Conservation (phyloP, 2,888 invertebrate species). For the Drosophila hamatofila region DNA sequence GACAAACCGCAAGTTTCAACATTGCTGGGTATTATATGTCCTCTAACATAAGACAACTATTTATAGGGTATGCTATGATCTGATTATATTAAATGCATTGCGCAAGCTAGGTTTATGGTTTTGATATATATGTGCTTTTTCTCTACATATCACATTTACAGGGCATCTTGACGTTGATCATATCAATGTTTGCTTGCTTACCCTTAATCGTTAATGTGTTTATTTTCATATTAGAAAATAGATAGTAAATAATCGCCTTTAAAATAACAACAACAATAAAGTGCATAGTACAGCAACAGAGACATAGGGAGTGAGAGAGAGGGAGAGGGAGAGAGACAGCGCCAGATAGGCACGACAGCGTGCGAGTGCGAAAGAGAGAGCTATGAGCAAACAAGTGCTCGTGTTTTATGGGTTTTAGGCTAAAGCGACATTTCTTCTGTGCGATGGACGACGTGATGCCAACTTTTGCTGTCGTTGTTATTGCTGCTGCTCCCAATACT, state of each 20-base stretch:
- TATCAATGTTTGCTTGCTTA: neutral
- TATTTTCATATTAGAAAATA: slow-evolving; percentile 65
- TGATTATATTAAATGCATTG: neutral
- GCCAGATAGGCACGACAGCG: neutral
- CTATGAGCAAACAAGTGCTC: slow-evolving; percentile 24
- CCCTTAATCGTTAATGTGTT: slow-evolving; percentile 63
- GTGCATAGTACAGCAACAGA: slow-evolving; percentile 69
- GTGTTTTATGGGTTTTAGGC: slow-evolving; percentile 31
- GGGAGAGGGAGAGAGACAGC: slow-evolving; percentile 2
- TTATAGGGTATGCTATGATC: neutral
- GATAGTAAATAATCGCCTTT: slow-evolving; percentile 58
- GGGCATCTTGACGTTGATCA: slow-evolving; percentile 6
- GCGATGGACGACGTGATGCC: slow-evolving; percentile 45
- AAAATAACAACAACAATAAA: slow-evolving; percentile 25
- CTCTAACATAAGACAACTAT: neutral
- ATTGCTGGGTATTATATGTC: too few relatives aligned
- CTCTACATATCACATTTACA: neutral
- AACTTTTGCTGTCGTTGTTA: slow-evolving; percentile 13
- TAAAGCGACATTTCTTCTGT: slow-evolving; percentile 26
- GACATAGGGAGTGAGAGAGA: neutral
- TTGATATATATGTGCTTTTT: neutral
- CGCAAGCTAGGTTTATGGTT: neutral
- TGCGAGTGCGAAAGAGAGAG: slow-evolving; percentile 6
- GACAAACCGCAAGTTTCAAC: neutral
- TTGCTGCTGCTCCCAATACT: slow-evolving; percentile 43